Evolutionary conservation across 1,140 invertebrate species (phyloP).

Genomic region (Drosophila ironensis): DNA sequence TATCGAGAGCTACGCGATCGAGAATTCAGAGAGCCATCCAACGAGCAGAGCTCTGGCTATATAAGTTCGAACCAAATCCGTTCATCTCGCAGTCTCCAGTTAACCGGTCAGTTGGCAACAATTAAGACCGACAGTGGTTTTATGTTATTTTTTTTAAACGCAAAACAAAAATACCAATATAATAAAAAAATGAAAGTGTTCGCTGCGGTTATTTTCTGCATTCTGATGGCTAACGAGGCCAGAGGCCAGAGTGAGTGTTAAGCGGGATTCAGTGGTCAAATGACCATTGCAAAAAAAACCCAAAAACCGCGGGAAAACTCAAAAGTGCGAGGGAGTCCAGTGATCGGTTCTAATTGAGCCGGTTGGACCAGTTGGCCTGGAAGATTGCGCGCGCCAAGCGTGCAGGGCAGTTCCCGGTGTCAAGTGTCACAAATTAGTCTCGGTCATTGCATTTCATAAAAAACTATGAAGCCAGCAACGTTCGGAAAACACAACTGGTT

Average conservation of each 20-base stretch:
- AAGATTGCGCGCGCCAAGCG: slow-evolving; percentile 14
- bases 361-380: slow-evolving; percentile 24
- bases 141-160: too few relatives aligned
- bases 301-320: slow-evolving; percentile 11
- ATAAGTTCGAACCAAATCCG: slow-evolving; percentile 13
- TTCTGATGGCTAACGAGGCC: slow-evolving; percentile 20
- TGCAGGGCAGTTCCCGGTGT: slow-evolving; percentile 9
- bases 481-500: too few relatives aligned
- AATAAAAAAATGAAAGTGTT: slow-evolving; percentile 54
- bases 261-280: background rate
- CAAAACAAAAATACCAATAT: background rate
- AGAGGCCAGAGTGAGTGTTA: slow-evolving; percentile 32
- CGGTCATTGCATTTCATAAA: background rate
- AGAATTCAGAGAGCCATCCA: slow-evolving; percentile 10
- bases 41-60: slow-evolving; percentile 10
- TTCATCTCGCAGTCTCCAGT: slow-evolving; percentile 11
- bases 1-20: background rate
- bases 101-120: slow-evolving; percentile 15
- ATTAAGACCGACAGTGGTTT: background rate
- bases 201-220: slow-evolving; percentile 7
- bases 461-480: background rate
- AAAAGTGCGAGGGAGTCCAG: slow-evolving; percentile 4
- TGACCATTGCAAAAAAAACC: slow-evolving; percentile 17
- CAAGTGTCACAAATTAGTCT: slow-evolving; percentile 4
- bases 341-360: slow-evolving; percentile 31